Base-by-base conservation (phyloP, 1,140 invertebrate genomes). In the Papilio aristodemus region DNA sequence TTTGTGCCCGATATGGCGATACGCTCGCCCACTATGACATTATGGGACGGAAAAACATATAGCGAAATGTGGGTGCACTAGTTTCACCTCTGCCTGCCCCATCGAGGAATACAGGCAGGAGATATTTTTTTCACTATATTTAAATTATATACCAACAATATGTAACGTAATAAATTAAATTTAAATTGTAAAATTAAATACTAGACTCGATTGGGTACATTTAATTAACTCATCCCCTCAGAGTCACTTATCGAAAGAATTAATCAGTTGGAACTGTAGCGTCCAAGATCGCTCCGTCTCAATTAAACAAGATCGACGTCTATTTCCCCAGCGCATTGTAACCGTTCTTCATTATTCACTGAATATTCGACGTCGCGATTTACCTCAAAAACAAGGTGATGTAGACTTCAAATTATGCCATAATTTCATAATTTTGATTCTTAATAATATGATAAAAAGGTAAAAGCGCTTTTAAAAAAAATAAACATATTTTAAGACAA, bases 241-340 rank as follows among this genome's bases (percentile, higher is more conserved):
- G 60, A 22, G 11, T 63, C 38, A 7, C 38, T 64, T 64, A 64
- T 64, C 60, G 38, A 27, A 41, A 41, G 60, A 64, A 64, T 64
- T 41, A 64, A 64, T 64, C 60, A 41, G 60, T 39, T 43, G 37
- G 38, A 41, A 64, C 43, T 14, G 60, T 64, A 64, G 9, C 60
- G 60, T 43, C 60, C 60, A 13, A 64, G 25, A 60, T 38, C 60
- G 60, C 38, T 64, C 38, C 60, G 38, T 64, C 60, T 64, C 60
- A 64, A 64, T 64, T 64, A 64, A 39, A 64, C 36, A 38, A 64
- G 60, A 64, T 64, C 60, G 60, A 64, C 60, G 60, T 64, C 60
- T 38, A 64, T 64, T 63, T 43, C 60, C 60, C 60, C 36, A 27
- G 38, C 19, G 60, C 38, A 64, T 19, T 25, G 60, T 43, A 41